Evolutionary conservation across 2,888 invertebrate species (phyloP), one percentile per base, ranked within the genome.

Genomic region (Callosobruchus maculatus): DNA sequence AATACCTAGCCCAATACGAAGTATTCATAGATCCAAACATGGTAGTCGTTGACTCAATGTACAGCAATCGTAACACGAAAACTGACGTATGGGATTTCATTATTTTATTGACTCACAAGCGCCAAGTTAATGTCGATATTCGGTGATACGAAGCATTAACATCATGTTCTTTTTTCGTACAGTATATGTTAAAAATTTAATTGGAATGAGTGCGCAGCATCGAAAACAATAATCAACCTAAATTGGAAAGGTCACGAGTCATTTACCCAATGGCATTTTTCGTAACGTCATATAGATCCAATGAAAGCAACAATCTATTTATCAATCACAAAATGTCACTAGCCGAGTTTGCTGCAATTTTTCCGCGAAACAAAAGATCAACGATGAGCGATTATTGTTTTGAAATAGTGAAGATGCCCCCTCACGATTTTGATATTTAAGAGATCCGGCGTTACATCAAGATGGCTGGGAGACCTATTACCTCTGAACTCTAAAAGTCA

Each of bases 401-500:
- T 67, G 73, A 67, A 70, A 73, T 73, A 70, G 70, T 72, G 68
- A 72, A 30, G 3, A 68, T 69, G 72, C 70, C 22, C 70, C 49
- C 18, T 66, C 74, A 74, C 74, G 74, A 74, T 22, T 72, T 70
- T 75, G 74, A 74, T 75, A 75, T 75, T 74, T 75, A 75, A 72
- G 30, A 74, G 70, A 68, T 30, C 69, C 20, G 21, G 30, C 9
- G n/a, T 68, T 68, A 68, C 68, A 72, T 68, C 22, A 4, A 21
- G 69, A 72, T 68, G 68, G 21, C 71, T 67, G 26, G 21, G 67
- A 31, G 77, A 76, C 77, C 77, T 77, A 71, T 78, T 78, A 78
- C 78, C 78, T 78, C 73, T 78, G 76, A 76, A 76, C 77, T 77
- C 71, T 71, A 67, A 72, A 73, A 75, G 74, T 68, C 75, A 73